Percentiles rank a stretch among this genome's conserved stretches.
phyloP scores from a whole-genome alignment of 2,113 vertebrate species.

The Daboia siamensis region DNA sequence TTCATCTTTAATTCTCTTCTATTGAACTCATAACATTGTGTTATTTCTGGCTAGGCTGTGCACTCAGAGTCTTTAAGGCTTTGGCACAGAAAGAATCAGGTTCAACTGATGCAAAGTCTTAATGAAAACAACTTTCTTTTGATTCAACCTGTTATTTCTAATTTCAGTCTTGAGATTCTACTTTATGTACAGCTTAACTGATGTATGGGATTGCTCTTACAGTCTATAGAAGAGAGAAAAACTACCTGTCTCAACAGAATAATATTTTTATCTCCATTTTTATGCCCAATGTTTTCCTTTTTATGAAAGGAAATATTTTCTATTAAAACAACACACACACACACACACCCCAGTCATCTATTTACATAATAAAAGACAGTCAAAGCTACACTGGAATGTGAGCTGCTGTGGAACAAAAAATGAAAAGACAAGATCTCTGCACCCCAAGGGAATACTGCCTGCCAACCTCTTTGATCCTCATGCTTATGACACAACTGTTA shows the following conservation, averaged over 20 bases:
- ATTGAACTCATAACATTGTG: not conserved
- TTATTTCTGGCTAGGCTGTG: conserved; percentile 23
- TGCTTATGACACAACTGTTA: not conserved
- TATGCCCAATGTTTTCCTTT: conserved; percentile 59
- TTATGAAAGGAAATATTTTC: conserved; percentile 64
- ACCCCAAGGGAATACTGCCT: not conserved
- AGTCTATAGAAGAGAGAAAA: conserved; percentile 41
- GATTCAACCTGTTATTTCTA: conserved; percentile 1
- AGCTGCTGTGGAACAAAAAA: not conserved
- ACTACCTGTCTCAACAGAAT: conserved; percentile 61
- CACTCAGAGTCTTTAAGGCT: not conserved
- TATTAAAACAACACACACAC: conserved; percentile 33
- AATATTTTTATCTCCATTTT: conserved; percentile 49
- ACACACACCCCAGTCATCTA: not conserved
- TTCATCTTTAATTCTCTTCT: not conserved
- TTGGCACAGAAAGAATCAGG: conserved; percentile 2
- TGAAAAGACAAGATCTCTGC: not conserved
- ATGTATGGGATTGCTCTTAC: conserved; percentile 36
- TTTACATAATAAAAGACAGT: conserved; percentile 61
- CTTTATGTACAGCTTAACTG: conserved; percentile 41
- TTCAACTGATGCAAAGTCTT: conserved; percentile 31
- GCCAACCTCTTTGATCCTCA: not conserved
- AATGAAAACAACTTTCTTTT: conserved; percentile 47
- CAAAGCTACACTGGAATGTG: conserved; percentile 17
- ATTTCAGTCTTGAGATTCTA: conserved; percentile 31